Evolutionary conservation across 2,113 vertebrate genomes (phyloP), one percentile per base, ranked within the genome.

Genomic region (Chascanopsetta lugubris): DNA sequence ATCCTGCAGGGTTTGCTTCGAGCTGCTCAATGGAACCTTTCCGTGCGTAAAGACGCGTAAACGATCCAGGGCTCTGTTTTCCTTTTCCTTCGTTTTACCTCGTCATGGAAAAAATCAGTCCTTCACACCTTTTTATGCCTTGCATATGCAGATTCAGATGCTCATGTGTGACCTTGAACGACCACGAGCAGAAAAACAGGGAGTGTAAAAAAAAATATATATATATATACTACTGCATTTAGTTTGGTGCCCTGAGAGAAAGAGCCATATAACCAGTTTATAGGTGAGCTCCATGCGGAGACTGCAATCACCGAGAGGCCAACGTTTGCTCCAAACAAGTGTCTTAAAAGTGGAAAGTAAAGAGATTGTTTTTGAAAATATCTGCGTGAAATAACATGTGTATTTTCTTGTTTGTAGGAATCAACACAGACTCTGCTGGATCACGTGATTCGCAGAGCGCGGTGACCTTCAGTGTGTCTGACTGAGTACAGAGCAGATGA

Each of bases 131-230:
- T 17, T 24, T 67, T 26, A 51, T 13, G 13, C 53, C 30, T 32
- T 40, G 47, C 48, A 55, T 43, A 17, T 8, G 27, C 38, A 58
- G n/a, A n/a, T n/a, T n/a, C n/a, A n/a, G n/a, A n/a, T n/a, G 48
- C 45, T 79, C 72, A 63, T 80, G 50, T 83, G 72, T 58, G 36
- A 87, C 80, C 80, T 81, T 55, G 78, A 60, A 78, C 57, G 46
- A 77, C 72, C 70, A 77, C 57, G 3, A 51, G 21, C 45, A 7
- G 10, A 15, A 13, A 11, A 11, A 36, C 12, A 38, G 12, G 12
- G 4, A 38, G 34, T 8, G 21, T 42, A 38, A 36, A 64, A 32
- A 61, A 45, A 38, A 22, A 63, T 45, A 32, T 61, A n/a, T n/a
- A n/a, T n/a, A n/a, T n/a, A n/a, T 50, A 42, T 34, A 50, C 38